Percentiles rank a stretch among this genome's conserved stretches.
Evolutionary conservation across 30 jellyfish, hydroid and myxozoan species (phyloP).

Genomic region (Pseudorhiza aurosa): DNA sequence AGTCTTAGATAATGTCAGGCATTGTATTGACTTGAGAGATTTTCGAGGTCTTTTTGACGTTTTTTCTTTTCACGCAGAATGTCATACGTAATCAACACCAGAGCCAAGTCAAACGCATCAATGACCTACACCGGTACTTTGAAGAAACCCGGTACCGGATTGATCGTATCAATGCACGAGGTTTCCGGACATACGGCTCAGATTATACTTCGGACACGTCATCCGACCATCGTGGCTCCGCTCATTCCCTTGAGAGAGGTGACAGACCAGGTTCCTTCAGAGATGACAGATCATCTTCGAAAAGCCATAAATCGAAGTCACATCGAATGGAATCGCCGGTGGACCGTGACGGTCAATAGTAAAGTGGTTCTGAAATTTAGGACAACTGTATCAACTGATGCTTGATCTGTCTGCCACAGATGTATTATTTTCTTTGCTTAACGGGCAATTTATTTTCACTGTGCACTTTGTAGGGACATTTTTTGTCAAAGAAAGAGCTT

Average conservation of each 20-base stretch:
- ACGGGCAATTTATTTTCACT: no score
- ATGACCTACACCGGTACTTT: constrained; percentile 51
- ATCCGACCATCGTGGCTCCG: constrained; percentile 53
- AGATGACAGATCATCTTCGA: constrained; percentile 41
- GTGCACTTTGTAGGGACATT: no score
- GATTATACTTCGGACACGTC: constrained; percentile 35
- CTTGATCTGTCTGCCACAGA: no score
- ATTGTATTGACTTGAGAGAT: no score
- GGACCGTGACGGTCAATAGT: constrained; percentile 40
- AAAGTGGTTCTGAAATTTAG: no score
- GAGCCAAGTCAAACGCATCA: constrained; percentile 62
- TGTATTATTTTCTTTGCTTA: no score
- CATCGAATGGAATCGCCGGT: constrained; percentile 31
- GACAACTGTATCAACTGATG: no score
- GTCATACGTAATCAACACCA: constrained; percentile 64
- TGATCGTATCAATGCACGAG: constrained; percentile 58
- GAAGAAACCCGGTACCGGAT: constrained; percentile 70
- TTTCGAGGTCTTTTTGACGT: no score
- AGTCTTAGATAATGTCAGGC: no score
- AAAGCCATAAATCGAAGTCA: constrained; percentile 38
- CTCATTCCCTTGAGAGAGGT: constrained; percentile 54
- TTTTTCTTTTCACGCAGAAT: constrained; percentile 26
- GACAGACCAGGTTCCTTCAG: constrained; percentile 64
- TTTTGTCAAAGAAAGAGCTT: no score
- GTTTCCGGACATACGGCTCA: constrained; percentile 41